Percentiles rank a stretch among this genome's conserved stretches.
These are phyloP conservation scores for Fulmarus glacialis DNA, from an alignment of 2,113 vertebrate genomes.

Conservation along the genomic window DNA sequence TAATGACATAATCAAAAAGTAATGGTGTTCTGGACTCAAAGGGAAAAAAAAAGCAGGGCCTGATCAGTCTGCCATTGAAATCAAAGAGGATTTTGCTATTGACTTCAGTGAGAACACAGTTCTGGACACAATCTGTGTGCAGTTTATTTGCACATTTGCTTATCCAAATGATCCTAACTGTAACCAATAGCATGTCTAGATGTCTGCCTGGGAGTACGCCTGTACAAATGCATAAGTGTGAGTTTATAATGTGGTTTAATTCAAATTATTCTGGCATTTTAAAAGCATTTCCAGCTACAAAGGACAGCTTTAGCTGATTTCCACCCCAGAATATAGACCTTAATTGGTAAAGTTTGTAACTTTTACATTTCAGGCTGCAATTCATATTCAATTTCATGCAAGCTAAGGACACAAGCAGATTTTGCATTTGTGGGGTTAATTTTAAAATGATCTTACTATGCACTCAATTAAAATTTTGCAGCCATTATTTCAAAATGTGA, in stretches of 20 bases:
- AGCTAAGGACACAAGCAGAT: neutral
- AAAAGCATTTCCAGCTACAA: conserved; percentile 20
- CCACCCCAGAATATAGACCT: neutral
- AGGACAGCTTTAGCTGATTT: conserved; percentile 28
- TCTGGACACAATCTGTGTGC: conserved; percentile 37
- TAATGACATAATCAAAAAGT: conserved; percentile 62
- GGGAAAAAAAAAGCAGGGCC: neutral
- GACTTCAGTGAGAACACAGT: conserved; percentile 19
- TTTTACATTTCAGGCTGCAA: conserved; percentile 5
- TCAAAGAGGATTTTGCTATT: conserved; percentile 34
- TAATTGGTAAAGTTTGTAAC: neutral
- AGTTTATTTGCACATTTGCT: conserved; percentile 46
- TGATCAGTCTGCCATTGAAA: conserved; percentile 7
- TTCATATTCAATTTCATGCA: neutral
- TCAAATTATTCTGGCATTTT: neutral
- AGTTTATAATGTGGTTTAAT: conserved; percentile 55
- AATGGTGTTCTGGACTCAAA: conserved; percentile 21
- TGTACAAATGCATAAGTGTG: neutral
- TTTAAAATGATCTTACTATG: neutral
- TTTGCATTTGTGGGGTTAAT: conserved; percentile 20
- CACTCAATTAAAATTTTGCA: conserved; percentile 44
- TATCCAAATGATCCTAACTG: neutral
- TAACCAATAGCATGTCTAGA: neutral
- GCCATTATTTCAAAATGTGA: conserved; percentile 16
- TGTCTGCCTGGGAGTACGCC: neutral